phyloP scores from a whole-genome alignment of 1,140 invertebrate species.

The Tetramorium alpestre region DNA sequence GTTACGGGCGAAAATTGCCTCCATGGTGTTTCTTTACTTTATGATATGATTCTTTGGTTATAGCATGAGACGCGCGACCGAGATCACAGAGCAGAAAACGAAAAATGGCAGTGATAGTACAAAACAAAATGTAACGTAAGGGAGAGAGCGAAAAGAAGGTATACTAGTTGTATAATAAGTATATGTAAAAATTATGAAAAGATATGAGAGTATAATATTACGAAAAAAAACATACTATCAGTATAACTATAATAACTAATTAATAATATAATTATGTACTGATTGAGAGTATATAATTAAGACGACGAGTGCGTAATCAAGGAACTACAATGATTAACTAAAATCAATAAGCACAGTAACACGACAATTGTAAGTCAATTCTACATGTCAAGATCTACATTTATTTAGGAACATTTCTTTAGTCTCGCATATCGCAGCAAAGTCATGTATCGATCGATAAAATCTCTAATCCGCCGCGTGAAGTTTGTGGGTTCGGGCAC shows the following conservation, averaged over 20 bases:
- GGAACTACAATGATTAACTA: neutral
- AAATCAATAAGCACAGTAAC: neutral
- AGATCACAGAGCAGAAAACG: slow-evolving; percentile 3
- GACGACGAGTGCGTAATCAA: neutral
- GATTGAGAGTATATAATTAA: neutral
- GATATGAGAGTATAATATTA: neutral
- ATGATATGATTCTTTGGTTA: slow-evolving; percentile 27
- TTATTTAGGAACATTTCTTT: slow-evolving; percentile 58
- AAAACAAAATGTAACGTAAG: neutral
- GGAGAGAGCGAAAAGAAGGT: neutral
- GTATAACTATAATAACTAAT: too few species aligned
- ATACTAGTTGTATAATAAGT: neutral
- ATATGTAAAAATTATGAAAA: neutral
- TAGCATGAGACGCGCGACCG: neutral
- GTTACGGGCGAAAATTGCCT: slow-evolving; percentile 44
- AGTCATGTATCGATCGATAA: slow-evolving; percentile 64
- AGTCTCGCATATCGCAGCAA: slow-evolving; percentile 43
- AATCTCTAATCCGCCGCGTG: slow-evolving; percentile 63
- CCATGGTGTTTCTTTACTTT: slow-evolving; percentile 25
- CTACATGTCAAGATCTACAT: neutral
- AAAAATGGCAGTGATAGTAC: neutral
- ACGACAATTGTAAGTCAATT: slow-evolving; percentile 30
- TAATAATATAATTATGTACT: neutral
- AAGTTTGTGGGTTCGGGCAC: slow-evolving; percentile 43
- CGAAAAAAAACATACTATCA: neutral